phyloP scores from a whole-genome alignment of 2,888 invertebrate species.

The Dryobota labecula region DNA sequence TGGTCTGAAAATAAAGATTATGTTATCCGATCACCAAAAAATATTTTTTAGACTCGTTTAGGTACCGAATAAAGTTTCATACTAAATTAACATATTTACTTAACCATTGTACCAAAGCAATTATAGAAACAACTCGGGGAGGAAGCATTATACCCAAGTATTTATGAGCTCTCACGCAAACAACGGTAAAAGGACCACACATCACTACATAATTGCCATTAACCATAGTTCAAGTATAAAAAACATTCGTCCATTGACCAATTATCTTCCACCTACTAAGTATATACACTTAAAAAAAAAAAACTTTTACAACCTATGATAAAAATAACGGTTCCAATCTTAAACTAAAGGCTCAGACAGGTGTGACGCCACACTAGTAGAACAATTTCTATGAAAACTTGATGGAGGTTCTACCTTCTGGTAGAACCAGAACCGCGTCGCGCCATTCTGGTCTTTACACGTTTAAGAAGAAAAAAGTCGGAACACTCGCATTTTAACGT shows the following conservation, averaged over 20 bases:
- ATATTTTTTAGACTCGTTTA: too few species aligned
- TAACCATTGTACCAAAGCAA: neutral
- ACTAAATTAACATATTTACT: neutral
- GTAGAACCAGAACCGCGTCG: too few species aligned
- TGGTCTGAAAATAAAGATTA: too few species aligned
- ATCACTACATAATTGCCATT: slow-evolving; percentile 21
- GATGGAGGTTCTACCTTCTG: too few species aligned
- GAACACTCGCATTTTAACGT: neutral
- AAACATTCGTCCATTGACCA: slow-evolving; percentile 22
- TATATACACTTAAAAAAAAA: neutral
- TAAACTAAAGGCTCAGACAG: slow-evolving; percentile 12
- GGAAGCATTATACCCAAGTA: neutral
- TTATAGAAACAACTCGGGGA: neutral
- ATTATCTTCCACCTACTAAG: slow-evolving; percentile 32
- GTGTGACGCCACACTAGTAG: too few species aligned
- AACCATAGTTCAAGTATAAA: slow-evolving; percentile 15
- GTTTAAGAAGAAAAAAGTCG: too few species aligned
- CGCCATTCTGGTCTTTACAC: too few species aligned
- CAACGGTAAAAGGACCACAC: slow-evolving; percentile 44
- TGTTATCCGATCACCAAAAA: too few species aligned
- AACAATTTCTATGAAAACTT: too few species aligned
- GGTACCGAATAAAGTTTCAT: too few species aligned
- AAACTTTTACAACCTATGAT: slow-evolving; percentile 40
- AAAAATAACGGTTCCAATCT: slow-evolving; percentile 56
- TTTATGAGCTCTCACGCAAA: slow-evolving; percentile 18